Evolutionary conservation across 2,113 vertebrate genomes (phyloP).

Genomic region (Thunnus maccoyii): DNA sequence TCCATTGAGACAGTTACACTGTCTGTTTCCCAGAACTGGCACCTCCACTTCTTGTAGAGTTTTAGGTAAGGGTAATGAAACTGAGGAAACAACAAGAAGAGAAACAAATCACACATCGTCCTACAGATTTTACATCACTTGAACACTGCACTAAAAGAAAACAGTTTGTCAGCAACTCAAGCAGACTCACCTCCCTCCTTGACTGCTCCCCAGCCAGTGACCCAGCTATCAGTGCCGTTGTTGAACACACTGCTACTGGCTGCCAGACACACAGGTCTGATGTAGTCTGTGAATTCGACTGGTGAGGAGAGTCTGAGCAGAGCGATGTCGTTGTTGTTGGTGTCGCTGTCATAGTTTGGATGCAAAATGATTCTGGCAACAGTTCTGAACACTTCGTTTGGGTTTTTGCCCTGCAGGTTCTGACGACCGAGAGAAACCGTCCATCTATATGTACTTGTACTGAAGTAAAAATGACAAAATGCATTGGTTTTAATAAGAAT

Average conservation of each 20-base stretch:
- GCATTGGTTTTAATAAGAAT: background rate
- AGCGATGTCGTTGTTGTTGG: slow-evolving; percentile 78
- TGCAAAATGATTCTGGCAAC: slow-evolving; percentile 56
- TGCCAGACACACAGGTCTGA: slow-evolving; percentile 81
- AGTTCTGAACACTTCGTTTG: background rate
- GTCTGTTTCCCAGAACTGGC: slow-evolving; percentile 60
- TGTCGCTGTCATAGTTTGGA: slow-evolving; percentile 48
- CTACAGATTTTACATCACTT: slow-evolving; percentile 44
- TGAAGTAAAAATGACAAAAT: background rate
- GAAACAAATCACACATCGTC: slow-evolving; percentile 62
- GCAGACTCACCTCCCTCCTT: slow-evolving; percentile 78
- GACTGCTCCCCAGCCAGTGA: slow-evolving; percentile 86
- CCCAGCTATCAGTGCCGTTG: slow-evolving; percentile 57
- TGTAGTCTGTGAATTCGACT: slow-evolving; percentile 64
- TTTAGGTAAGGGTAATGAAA: slow-evolving; percentile 13
- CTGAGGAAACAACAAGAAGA: background rate
- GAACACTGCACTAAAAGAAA: slow-evolving; percentile 38
- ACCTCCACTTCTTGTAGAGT: slow-evolving; percentile 67
- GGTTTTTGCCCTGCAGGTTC: background rate
- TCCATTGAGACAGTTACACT: slow-evolving; percentile 59
- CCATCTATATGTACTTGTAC: background rate
- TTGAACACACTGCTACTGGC: no score
- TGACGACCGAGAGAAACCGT: slow-evolving; percentile 25
- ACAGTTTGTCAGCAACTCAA: background rate
- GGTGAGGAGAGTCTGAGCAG: slow-evolving; percentile 71